Evolutionary conservation across 2,113 vertebrate genomes (phyloP), one percentile per base, ranked within the genome.

Genomic region (Hemibagrus wyckioides): DNA sequence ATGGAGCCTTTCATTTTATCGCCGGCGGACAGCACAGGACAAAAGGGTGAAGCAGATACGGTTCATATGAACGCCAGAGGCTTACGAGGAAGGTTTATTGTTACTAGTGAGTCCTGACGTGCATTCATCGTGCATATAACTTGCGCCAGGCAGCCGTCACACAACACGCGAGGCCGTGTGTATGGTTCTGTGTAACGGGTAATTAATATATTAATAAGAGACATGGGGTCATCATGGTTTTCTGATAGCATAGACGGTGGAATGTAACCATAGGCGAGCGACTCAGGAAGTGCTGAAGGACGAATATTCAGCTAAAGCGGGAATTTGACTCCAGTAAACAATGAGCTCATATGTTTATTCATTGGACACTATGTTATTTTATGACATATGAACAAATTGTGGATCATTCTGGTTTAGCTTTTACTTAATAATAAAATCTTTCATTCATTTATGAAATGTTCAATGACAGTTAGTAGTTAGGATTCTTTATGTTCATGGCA

Each of bases 1-100:
- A 65, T 9, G 19, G 33, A 33, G 25, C 56, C 25, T 73, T 67
- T 84, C 25, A 88, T 90, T 88, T 71, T 84, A 90, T 30, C 86
- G 76, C 85, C 77, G 82, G 79, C 56, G 57, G 7, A 50, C 15
- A 28, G 21, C 67, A 82, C 77, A 17, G 65, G 67, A 89, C 90
- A 87, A 82, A 88, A 88, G 14, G 11, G 33, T 71, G 88, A 89
- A 91, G 91, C 15, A 73, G 88, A 92, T 90, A 88, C 82, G 77
- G 84, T n/a, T 80, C 56, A n/a, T 83, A 83, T 73, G 75, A 90
- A 85, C 91, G 81, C 80, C 87, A 86, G 44, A 90, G 84, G 28
- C 69, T 50, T 33, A 81, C 50, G 9, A 80, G 73, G 44, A 61
- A 80, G 59, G 92, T 88, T 87, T 92, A 90, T 61, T 84, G 85